Evolutionary conservation across 2,888 invertebrate species (phyloP).

Genomic region (Bimastos eiseni): DNA sequence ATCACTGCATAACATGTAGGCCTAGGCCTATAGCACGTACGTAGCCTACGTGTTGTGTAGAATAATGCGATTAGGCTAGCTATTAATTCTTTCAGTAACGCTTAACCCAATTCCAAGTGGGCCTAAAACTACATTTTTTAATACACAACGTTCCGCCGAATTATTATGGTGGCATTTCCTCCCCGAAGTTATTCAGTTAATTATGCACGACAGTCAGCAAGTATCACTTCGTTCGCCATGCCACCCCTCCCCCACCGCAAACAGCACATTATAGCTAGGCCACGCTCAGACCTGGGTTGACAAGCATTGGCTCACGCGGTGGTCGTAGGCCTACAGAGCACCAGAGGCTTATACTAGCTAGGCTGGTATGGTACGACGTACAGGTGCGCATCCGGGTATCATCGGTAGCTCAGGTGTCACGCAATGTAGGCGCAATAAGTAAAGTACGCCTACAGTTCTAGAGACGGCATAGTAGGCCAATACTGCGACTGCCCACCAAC

Average conservation of each 20-base stretch:
- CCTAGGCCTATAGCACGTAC: too few relatives aligned
- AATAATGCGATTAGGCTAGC: too few relatives aligned
- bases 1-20: too few relatives aligned
- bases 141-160: neutral
- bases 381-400: conserved; percentile 1
- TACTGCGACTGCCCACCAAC: neutral
- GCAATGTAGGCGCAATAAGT: neutral
- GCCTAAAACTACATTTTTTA: neutral
- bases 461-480: neutral
- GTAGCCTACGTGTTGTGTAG: too few relatives aligned
- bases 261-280: too few relatives aligned
- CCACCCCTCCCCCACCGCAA: too few relatives aligned
- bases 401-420: neutral
- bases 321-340: neutral
- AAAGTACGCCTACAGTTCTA: neutral
- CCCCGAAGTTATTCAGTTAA: neutral
- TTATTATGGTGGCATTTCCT: neutral
- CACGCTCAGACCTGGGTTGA: neutral
- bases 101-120: neutral
- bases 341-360: neutral
- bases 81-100: neutral
- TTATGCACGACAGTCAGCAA: neutral
- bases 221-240: neutral
- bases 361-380: neutral
- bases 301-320: neutral